These are phyloP conservation scores for Formica selysi DNA, from an alignment of 1,140 invertebrate species.

Conservation along the genomic window DNA sequence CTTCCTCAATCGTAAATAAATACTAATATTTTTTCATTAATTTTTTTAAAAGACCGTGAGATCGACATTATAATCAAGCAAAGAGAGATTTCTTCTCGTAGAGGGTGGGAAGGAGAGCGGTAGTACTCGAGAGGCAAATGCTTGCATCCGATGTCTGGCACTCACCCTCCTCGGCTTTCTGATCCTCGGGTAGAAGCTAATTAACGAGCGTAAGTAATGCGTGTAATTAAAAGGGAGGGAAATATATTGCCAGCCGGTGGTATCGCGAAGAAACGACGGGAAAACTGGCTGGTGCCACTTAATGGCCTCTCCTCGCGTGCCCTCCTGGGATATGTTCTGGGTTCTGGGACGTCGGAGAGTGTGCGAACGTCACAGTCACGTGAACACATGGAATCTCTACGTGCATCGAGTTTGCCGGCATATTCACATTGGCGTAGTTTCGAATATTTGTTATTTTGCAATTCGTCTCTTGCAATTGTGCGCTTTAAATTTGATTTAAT, in stretches of 20 bases:
- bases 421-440: slow-evolving; percentile 43
- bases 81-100: slow-evolving; percentile 24
- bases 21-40: neutral
- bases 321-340: slow-evolving; percentile 73
- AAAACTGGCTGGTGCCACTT: slow-evolving; percentile 74
- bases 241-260: slow-evolving; percentile 71
- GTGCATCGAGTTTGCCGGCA: neutral
- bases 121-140: slow-evolving; percentile 52
- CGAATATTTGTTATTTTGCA: slow-evolving; percentile 39
- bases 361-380: slow-evolving; percentile 82
- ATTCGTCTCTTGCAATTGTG: neutral
- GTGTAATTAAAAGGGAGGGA: slow-evolving; percentile 79
- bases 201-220: slow-evolving; percentile 79
- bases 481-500: neutral
- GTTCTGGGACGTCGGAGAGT: slow-evolving; percentile 60
- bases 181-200: slow-evolving; percentile 73
- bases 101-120: slow-evolving; percentile 18
- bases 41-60: slow-evolving; percentile 13
- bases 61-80: slow-evolving; percentile 39
- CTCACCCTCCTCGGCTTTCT: slow-evolving; percentile 59
- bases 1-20: neutral
- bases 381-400: slow-evolving; percentile 71
- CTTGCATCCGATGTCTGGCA: slow-evolving; percentile 63
- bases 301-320: slow-evolving; percentile 65
- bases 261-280: slow-evolving; percentile 73